These are phyloP conservation scores for Dendrophyllia cribrosa DNA, from an alignment of 64 coral and sea anemone genomes.

Conservation along the genomic window DNA sequence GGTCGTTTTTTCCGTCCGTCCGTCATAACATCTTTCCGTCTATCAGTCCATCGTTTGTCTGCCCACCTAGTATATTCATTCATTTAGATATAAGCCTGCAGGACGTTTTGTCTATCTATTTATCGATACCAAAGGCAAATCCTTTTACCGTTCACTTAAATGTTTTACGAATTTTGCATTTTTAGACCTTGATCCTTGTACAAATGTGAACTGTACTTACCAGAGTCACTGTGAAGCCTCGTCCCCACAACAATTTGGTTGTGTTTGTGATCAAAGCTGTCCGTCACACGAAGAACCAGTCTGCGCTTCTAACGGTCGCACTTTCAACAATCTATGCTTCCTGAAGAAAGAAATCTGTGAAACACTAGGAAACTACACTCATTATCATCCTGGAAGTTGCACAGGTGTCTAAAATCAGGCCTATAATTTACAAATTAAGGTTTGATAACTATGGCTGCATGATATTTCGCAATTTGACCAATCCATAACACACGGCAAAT, in stretches of 20 bases:
- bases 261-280: slow-evolving; percentile 41
- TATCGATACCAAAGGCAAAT: no score
- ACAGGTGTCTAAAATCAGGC: neutral
- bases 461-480: no score
- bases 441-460: no score
- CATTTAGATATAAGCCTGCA: no score
- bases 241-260: slow-evolving; percentile 16
- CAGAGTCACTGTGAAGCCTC: slow-evolving; percentile 42
- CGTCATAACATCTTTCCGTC: no score
- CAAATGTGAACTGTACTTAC: slow-evolving; percentile 36
- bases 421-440: neutral
- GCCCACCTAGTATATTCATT: no score
- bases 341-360: slow-evolving; percentile 68
- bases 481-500: no score
- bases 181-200: slow-evolving; percentile 64
- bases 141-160: no score
- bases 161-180: neutral
- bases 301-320: slow-evolving; percentile 48
- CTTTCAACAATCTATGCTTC: slow-evolving; percentile 64
- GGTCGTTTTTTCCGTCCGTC: no score
- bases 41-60: no score
- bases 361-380: slow-evolving; percentile 35
- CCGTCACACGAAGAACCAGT: slow-evolving; percentile 63
- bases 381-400: slow-evolving; percentile 61
- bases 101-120: no score